Evolutionary conservation across 2,888 invertebrate genomes (phyloP).

Genomic region (Lobophora halterata): DNA sequence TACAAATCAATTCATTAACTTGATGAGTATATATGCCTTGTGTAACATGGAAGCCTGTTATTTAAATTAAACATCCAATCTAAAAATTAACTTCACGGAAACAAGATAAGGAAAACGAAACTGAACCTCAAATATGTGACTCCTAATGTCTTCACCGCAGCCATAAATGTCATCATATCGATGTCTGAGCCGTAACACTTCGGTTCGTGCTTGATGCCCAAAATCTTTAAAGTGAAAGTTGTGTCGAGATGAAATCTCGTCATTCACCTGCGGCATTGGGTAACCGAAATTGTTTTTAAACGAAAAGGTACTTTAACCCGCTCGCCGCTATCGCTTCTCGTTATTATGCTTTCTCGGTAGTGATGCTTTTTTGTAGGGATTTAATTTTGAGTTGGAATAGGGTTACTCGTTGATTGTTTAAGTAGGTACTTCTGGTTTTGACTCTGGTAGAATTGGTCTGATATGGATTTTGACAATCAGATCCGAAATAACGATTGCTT

Average conservation of each 20-base stretch:
- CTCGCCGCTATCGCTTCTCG: conserved; percentile 28
- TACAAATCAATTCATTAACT: too few species aligned
- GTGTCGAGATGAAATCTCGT: conserved; percentile 63
- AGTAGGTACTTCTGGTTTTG: too few species aligned
- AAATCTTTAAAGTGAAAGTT: conserved; percentile 76
- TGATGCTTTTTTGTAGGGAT: conserved; percentile 15
- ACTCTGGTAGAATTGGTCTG: too few species aligned
- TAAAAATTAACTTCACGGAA: conserved; percentile 4
- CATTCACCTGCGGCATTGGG: conserved; percentile 58
- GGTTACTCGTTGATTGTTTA: conserved; percentile 8
- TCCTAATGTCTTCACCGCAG: conserved; percentile 20
- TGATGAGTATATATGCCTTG: neutral
- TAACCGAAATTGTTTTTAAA: conserved; percentile 64
- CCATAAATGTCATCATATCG: conserved; percentile 38
- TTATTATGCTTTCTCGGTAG: conserved; percentile 19
- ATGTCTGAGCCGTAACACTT: conserved; percentile 30
- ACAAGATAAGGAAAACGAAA: conserved; percentile 30
- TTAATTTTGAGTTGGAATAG: conserved; percentile 12
- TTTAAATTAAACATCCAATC: conserved; percentile 8
- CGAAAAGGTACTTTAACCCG: conserved; percentile 46
- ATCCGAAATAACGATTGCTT: too few species aligned
- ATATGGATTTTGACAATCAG: too few species aligned
- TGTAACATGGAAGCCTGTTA: conserved; percentile 9
- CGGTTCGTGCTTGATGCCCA: conserved; percentile 37
- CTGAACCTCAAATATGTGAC: conserved; percentile 23